These are phyloP conservation scores for Cheilosia soror DNA, from an alignment of 2,888 invertebrate genomes.

Conservation along the genomic window DNA sequence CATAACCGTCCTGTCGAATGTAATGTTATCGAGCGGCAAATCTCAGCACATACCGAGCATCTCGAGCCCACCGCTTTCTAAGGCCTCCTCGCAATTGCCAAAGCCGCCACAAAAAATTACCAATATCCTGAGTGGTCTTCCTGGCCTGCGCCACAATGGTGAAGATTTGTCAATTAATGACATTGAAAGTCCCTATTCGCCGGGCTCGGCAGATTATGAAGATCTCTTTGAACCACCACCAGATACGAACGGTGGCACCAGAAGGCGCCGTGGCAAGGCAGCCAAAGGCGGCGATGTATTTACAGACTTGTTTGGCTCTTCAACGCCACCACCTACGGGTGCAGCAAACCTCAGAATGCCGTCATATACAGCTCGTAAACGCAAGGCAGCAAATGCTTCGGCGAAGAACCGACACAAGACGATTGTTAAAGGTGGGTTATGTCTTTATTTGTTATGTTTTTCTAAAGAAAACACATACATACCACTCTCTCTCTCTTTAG, in stretches of 20 bases:
- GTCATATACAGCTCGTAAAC: conserved; percentile 77
- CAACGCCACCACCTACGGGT: conserved; percentile 82
- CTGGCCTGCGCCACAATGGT: conserved; percentile 79
- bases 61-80: conserved; percentile 80
- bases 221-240: conserved; percentile 93
- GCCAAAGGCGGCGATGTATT: conserved; percentile 84
- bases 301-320: conserved; percentile 87
- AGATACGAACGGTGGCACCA: conserved; percentile 77
- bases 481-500: neutral
- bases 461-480: conserved; percentile 32
- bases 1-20: conserved; percentile 82
- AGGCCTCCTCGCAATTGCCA: conserved; percentile 76
- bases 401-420: conserved; percentile 79
- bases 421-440: conserved; percentile 82
- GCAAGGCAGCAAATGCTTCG: conserved; percentile 58
- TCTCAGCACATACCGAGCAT: conserved; percentile 82
- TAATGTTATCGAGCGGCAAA: conserved; percentile 79
- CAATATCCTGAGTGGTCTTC: conserved; percentile 72
- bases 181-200: conserved; percentile 94
- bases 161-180: conserved; percentile 85
- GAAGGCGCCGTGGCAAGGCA: conserved; percentile 76
- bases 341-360: conserved; percentile 78
- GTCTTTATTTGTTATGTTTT: conserved; percentile 19
- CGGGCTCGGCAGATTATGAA: conserved; percentile 94
- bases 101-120: conserved; percentile 77